Percentiles rank a stretch among this genome's conserved stretches.
phyloP scores from a whole-genome alignment of 1,140 invertebrate species.

The Venturia canescens region DNA sequence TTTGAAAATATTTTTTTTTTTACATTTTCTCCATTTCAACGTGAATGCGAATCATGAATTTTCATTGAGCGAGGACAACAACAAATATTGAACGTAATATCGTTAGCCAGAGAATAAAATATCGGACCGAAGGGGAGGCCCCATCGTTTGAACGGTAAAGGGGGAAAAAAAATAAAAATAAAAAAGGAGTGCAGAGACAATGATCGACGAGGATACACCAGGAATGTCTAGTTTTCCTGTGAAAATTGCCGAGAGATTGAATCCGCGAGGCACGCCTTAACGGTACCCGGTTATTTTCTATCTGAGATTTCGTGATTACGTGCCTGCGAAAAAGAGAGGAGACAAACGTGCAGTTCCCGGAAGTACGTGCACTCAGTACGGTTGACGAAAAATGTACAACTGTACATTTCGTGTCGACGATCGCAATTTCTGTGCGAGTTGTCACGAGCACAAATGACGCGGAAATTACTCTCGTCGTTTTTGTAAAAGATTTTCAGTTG shows the following conservation, averaged over 20 bases:
- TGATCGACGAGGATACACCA: too few relatives aligned
- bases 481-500: background rate
- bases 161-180: too few relatives aligned
- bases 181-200: too few relatives aligned
- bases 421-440: background rate
- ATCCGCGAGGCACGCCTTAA: slow-evolving; percentile 6
- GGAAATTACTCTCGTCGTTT: background rate
- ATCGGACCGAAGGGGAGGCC: too few relatives aligned
- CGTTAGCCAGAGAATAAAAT: too few relatives aligned
- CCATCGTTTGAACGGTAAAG: too few relatives aligned
- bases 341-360: background rate
- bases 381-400: background rate
- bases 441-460: background rate
- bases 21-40: background rate
- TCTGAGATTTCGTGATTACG: slow-evolving; percentile 1
- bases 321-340: background rate
- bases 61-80: too few relatives aligned
- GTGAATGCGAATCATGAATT: too few relatives aligned
- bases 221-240: too few relatives aligned
- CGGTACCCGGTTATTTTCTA: background rate
- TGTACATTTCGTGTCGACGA: background rate
- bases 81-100: too few relatives aligned
- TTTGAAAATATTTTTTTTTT: background rate
- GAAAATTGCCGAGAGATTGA: background rate
- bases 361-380: background rate